These are phyloP conservation scores for Eulacestoma nigropectus DNA, from an alignment of 2,113 vertebrate species.

Conservation along the genomic window DNA sequence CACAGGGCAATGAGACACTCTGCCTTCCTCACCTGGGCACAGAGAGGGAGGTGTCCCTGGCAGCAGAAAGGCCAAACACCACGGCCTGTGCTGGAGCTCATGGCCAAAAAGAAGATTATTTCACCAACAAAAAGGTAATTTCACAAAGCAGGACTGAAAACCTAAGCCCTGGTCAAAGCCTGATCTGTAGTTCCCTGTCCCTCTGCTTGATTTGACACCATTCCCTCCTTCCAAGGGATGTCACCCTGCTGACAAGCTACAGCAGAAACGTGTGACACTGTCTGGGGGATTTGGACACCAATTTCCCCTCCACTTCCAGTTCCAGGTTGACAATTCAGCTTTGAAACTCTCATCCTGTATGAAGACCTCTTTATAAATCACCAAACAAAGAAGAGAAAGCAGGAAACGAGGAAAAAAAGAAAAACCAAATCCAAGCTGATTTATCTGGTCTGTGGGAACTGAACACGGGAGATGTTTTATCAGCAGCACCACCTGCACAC, in stretches of 20 bases:
- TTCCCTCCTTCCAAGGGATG: neutral
- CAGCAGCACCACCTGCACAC: slow-evolving; percentile 11
- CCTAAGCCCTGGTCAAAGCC: neutral
- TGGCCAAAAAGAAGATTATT: rapidly evolving
- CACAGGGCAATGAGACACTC: rapidly evolving
- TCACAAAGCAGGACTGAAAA: neutral
- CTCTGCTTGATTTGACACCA: neutral
- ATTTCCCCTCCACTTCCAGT: neutral
- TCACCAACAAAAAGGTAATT: neutral
- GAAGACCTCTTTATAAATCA: neutral
- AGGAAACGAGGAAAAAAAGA: neutral
- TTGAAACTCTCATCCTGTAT: neutral
- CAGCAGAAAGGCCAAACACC: neutral
- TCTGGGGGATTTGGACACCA: neutral
- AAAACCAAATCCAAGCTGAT: neutral
- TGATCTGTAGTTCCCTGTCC: neutral
- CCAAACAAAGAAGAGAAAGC: neutral
- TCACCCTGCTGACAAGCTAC: neutral
- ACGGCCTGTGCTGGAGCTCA: rapidly evolving
- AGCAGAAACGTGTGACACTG: rapidly evolving
- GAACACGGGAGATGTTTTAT: slow-evolving; percentile 28
- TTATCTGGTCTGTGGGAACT: slow-evolving; percentile 6
- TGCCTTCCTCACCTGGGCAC: neutral
- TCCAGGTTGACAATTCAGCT: neutral
- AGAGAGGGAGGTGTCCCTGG: rapidly evolving